phyloP scores from a whole-genome alignment of 2,797 vertebrate genomes.

The Sebastes melanostomus region DNA sequence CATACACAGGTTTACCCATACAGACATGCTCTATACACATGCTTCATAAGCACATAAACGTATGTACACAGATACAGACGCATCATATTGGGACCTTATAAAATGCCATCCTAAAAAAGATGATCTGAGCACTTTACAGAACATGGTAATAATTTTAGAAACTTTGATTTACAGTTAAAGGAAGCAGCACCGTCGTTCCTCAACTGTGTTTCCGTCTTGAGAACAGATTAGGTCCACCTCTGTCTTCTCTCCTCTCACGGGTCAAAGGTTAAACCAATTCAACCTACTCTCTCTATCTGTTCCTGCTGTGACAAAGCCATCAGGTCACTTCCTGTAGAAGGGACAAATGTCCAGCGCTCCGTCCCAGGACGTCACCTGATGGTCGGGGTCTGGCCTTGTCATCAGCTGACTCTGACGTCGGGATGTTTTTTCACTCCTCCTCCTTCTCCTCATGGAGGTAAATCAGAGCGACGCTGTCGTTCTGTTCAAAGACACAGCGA shows the following conservation, averaged over 20 bases:
- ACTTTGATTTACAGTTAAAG: not conserved
- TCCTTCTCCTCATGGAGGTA: slow-evolving; percentile 19
- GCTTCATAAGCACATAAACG: too few species aligned
- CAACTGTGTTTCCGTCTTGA: slow-evolving; percentile 41
- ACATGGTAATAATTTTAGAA: not conserved
- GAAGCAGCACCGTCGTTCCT: not conserved
- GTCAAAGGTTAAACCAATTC: slow-evolving; percentile 72
- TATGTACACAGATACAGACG: too few species aligned
- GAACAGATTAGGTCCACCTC: slow-evolving; percentile 61
- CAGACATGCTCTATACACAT: too few species aligned
- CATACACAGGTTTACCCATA: too few species aligned
- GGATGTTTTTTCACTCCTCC: slow-evolving; percentile 58
- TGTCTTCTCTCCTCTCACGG: slow-evolving; percentile 7
- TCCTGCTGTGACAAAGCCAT: slow-evolving; percentile 59
- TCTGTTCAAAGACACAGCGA: slow-evolving; percentile 34
- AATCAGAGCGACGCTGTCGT: slow-evolving; percentile 28
- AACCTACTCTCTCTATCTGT: slow-evolving; percentile 65
- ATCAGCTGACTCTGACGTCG: slow-evolving; percentile 45
- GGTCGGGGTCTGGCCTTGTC: slow-evolving; percentile 56
- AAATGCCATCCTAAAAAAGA: too few species aligned
- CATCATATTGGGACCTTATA: too few species aligned
- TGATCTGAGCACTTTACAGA: not conserved
- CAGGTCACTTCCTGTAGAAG: slow-evolving; percentile 71
- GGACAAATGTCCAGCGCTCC: slow-evolving; percentile 66
- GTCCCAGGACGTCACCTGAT: slow-evolving; percentile 22